Evolutionary conservation across 1,140 invertebrate genomes (phyloP).

Genomic region (Dermatophagoides farinae): DNA sequence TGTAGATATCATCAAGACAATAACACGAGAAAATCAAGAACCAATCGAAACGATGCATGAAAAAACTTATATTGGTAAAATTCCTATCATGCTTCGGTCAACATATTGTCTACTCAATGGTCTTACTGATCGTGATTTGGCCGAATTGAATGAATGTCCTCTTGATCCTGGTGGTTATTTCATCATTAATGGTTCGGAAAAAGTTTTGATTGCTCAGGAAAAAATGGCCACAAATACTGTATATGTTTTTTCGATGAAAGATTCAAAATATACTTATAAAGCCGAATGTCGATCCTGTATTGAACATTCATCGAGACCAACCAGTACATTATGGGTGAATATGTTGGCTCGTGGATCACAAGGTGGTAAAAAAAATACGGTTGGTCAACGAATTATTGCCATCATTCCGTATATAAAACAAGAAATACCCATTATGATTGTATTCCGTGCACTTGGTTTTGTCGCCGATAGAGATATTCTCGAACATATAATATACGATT

Average conservation of each 20-base stretch:
- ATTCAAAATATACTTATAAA: conserved; percentile 84
- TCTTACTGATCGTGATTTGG: conserved; percentile 88
- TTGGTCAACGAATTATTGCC: conserved; percentile 91
- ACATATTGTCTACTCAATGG: conserved; percentile 85
- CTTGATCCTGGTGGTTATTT: conserved; percentile 94
- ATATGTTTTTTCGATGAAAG: conserved; percentile 96
- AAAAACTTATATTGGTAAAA: conserved; percentile 97
- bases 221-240: conserved; percentile 99
- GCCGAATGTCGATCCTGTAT: conserved; percentile 84
- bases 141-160: conserved; percentile 95
- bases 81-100: conserved; percentile 95
- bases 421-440: conserved; percentile 98
- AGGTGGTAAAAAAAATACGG: conserved; percentile 85
- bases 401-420: conserved; percentile 96
- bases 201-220: conserved; percentile 91
- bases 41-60: conserved; percentile 80
- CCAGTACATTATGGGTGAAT: conserved; percentile 93
- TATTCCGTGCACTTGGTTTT: conserved; percentile 85
- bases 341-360: conserved; percentile 93
- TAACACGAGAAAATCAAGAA: conserved; percentile 70
- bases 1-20: conserved; percentile 93
- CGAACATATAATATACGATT: conserved; percentile 97
- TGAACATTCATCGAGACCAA: conserved; percentile 76
- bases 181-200: conserved; percentile 87
- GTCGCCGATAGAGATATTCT: conserved; percentile 95